Evolutionary conservation across 1,140 invertebrate genomes (phyloP), one percentile per base, ranked within the genome.

Genomic region (Aphaenogaster ashmeadi): DNA sequence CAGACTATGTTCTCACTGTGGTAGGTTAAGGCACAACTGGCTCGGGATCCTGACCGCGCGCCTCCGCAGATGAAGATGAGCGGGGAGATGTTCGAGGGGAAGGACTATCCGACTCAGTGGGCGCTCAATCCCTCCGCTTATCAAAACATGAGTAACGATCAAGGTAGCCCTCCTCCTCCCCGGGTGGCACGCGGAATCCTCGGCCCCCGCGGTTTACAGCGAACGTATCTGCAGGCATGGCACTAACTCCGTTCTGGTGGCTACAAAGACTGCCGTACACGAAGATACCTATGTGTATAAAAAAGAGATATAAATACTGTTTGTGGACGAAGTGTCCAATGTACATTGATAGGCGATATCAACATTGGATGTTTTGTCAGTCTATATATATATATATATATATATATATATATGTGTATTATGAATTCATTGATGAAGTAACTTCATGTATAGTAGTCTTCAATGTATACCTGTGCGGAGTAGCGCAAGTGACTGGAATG

Each of bases 71-170:
- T 92, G 87, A 90, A 90, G 72, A 95, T 95, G 94, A 95, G 93
- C 80, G 93, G 93, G 67, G 93, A 95, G 83, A 95, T 95, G 93
- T 95, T 95, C 77, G 95, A 95, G 64, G 94, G 92, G 66, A 95
- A 95, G 83, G 96, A 96, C 87, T 97, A 97, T 95, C 96, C 96
- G 87, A 97, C 97, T 89, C 97, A 97, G 92, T 98, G 97, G 97
- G 97, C 97, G 36, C 94, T 98, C 36, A 97, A 97, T 96, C 97
- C 97, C 27, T 96, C 96, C 67, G 96, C 97, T 58, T 97, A 97
- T 93, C 96, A 97, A 92, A 96, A 96, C 87, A 95, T 96, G 93
- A 95, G 94, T 80, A 96, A 96, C 47, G 96, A 96, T 90, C 94
- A 96, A 96, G 95, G 96, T 96, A 93, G 87, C 64, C 47, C 38